Percentiles rank a stretch among this genome's conserved stretches.
phyloP scores from a whole-genome alignment of 2,113 vertebrate species.

The Hippotragus niger region DNA sequence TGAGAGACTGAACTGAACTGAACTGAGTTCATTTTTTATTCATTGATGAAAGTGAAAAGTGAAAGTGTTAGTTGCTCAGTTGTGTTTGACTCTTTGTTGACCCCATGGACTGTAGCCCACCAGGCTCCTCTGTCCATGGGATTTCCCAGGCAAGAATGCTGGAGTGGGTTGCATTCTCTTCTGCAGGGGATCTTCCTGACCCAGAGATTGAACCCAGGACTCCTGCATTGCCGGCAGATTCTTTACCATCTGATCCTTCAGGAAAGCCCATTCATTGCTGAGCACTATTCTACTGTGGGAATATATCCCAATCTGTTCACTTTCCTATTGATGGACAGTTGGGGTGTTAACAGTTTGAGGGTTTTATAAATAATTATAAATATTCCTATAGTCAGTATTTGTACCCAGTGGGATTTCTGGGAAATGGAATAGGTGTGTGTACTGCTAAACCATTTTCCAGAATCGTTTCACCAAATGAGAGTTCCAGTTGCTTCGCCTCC shows the following conservation, averaged over 20 bases:
- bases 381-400: background rate
- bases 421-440: accelerated
- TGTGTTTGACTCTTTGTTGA: background rate
- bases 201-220: background rate
- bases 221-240: background rate
- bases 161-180: background rate
- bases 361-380: background rate
- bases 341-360: background rate
- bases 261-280: background rate
- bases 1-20: too few relatives aligned
- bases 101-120: background rate
- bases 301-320: background rate
- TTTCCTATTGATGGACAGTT: background rate
- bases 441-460: background rate
- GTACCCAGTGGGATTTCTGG: background rate
- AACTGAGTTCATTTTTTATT: background rate
- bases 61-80: background rate
- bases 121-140: background rate
- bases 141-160: background rate
- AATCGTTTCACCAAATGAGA: background rate
- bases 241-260: background rate
- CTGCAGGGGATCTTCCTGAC: background rate
- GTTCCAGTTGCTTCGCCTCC: background rate
- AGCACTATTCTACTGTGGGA: background rate
- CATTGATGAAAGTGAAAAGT: background rate